Percentiles rank a stretch among this genome's conserved stretches.
Evolutionary conservation across 2,888 invertebrate species (phyloP).

Genomic region (Balanococcus diminutus): DNA sequence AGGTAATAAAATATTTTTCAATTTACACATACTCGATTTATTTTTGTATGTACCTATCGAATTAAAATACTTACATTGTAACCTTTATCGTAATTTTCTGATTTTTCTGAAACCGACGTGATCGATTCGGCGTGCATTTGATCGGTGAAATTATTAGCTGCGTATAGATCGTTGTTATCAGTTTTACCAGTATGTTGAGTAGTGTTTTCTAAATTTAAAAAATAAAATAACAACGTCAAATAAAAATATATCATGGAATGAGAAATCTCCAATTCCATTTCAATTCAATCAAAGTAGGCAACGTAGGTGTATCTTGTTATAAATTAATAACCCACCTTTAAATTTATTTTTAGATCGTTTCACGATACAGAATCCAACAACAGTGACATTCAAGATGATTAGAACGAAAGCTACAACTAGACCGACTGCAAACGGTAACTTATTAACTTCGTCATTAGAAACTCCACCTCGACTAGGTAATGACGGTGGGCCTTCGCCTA

Average conservation of each 20-base stretch:
- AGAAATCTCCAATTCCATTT: too few species aligned
- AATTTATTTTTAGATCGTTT: constrained; percentile 48
- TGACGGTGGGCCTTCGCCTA: constrained; percentile 53
- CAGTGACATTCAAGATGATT: constrained; percentile 42
- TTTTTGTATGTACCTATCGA: too few species aligned
- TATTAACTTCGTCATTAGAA: constrained; percentile 33
- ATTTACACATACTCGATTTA: too few species aligned
- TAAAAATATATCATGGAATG: too few species aligned
- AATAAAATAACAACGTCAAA: background rate
- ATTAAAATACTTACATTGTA: constrained; percentile 62
- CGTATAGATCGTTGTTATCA: constrained; percentile 37
- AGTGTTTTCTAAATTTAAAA: background rate
- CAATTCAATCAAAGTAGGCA: too few species aligned
- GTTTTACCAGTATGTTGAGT: constrained; percentile 29
- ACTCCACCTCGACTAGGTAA: constrained; percentile 53
- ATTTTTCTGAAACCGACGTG: constrained; percentile 92
- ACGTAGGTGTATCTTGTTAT: too few species aligned
- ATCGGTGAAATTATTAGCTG: constrained; percentile 47
- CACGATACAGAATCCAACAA: constrained; percentile 51
- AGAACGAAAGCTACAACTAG: constrained; percentile 9
- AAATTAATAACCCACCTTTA: too few species aligned
- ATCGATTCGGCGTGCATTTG: constrained; percentile 60
- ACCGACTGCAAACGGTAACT: constrained; percentile 52
- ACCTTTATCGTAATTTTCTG: constrained; percentile 84
- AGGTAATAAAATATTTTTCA: background rate